Percentiles rank a stretch among this genome's conserved stretches.
Evolutionary conservation across 2,113 vertebrate species (phyloP).

Genomic region (Sylvilagus bachmani): DNA sequence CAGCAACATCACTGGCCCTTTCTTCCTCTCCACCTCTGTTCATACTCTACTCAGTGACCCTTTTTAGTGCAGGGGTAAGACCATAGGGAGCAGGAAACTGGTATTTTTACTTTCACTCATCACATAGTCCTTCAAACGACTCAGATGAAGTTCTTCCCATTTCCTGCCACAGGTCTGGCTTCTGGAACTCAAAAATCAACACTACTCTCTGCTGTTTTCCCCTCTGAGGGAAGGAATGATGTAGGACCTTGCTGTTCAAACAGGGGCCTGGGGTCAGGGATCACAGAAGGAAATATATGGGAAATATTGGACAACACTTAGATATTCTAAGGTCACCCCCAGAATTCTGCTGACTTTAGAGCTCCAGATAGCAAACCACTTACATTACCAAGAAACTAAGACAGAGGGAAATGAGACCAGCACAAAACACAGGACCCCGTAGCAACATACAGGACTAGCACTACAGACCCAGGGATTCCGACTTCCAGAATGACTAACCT

Average conservation of each 20-base stretch:
- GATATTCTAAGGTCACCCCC: neutral
- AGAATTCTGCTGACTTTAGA: neutral
- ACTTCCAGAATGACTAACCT: neutral
- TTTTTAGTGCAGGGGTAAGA: neutral
- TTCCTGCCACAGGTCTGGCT: neutral
- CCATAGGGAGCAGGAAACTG: neutral
- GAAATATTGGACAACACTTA: neutral
- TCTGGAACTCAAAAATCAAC: neutral
- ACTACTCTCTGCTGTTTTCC: neutral
- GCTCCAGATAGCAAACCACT: neutral
- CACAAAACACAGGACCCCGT: neutral
- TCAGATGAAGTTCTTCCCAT: neutral
- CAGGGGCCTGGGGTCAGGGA: neutral
- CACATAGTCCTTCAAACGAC: neutral
- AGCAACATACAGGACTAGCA: neutral
- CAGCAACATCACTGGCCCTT: neutral
- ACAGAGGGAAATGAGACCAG: neutral
- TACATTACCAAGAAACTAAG: neutral
- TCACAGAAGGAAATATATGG: neutral
- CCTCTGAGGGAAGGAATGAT: neutral
- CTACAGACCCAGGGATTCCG: neutral
- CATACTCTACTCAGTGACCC: too few species aligned
- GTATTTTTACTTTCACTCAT: neutral
- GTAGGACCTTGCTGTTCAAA: neutral
- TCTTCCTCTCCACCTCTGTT: neutral